Percentiles rank a stretch among this genome's conserved stretches.
These are phyloP conservation scores for Phymanthus crucifer DNA, from an alignment of 92 coral and sea anemone species.

Conservation along the genomic window DNA sequence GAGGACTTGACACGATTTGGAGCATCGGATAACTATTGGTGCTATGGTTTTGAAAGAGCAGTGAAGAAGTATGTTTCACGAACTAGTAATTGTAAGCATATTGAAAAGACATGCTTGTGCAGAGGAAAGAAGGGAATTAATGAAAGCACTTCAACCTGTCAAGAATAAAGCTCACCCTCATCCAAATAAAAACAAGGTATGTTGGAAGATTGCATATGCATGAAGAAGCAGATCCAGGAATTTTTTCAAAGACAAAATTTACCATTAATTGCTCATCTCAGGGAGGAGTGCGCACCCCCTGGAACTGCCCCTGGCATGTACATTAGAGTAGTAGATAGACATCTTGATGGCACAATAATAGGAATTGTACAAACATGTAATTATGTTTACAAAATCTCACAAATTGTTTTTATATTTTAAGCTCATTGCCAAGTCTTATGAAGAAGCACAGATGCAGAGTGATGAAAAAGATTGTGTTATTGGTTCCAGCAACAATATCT, in stretches of 20 bases:
- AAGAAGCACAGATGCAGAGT: not conserved
- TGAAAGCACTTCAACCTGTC: not conserved
- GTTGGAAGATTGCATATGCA: too few species aligned
- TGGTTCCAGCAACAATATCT: not conserved
- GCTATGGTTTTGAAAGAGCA: conserved; percentile 67
- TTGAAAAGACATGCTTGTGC: conserved; percentile 46
- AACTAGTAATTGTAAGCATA: conserved; percentile 55
- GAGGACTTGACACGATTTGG: conserved; percentile 54
- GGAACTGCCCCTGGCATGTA: too few species aligned
- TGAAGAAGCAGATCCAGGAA: too few species aligned
- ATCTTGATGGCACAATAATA: too few species aligned
- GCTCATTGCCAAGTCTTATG: not conserved
- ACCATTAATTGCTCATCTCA: too few species aligned
- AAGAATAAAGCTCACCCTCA: too few species aligned
- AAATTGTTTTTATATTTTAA: not conserved
- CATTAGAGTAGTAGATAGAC: too few species aligned
- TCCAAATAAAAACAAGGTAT: too few species aligned
- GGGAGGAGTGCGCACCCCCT: too few species aligned
- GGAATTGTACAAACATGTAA: too few species aligned
- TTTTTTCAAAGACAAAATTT: too few species aligned
- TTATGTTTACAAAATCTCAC: too few species aligned
- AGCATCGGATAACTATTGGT: conserved; percentile 70
- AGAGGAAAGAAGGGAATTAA: conserved; percentile 44
- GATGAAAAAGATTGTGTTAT: not conserved
- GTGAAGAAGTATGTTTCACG: conserved; percentile 53